These are phyloP conservation scores for Zosterops borbonicus DNA, from an alignment of 2,113 vertebrate species.

Conservation along the genomic window DNA sequence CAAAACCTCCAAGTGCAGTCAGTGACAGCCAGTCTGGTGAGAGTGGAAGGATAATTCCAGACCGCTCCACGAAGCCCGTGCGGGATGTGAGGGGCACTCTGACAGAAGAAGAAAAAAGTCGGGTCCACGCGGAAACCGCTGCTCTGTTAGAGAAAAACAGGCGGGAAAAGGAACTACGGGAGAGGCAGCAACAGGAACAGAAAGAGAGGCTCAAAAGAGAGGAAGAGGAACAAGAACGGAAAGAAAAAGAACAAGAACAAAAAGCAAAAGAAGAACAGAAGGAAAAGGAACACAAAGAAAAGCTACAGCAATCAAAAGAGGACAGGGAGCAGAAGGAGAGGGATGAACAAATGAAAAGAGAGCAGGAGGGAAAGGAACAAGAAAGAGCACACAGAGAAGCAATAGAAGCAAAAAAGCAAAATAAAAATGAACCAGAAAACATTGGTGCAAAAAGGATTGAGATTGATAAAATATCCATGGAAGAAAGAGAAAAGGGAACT, in stretches of 20 bases:
- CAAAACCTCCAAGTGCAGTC: conserved; percentile 65
- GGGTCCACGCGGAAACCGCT: conserved; percentile 76
- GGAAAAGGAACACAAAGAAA: conserved; percentile 64
- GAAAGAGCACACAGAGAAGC: conserved; percentile 58
- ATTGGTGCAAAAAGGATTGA: conserved; percentile 66
- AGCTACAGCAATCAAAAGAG: conserved; percentile 65
- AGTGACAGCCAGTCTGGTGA: conserved; percentile 67
- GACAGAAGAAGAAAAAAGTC: conserved; percentile 83
- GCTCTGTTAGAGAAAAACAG: conserved; percentile 79
- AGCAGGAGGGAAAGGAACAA: conserved; percentile 67
- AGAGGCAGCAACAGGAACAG: conserved; percentile 72
- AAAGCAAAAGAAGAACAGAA: conserved; percentile 69
- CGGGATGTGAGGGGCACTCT: conserved; percentile 40
- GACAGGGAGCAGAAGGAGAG: conserved; percentile 70
- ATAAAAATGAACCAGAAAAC: conserved; percentile 61
- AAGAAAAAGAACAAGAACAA: conserved; percentile 67
- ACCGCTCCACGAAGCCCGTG: conserved; percentile 85
- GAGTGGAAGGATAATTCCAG: conserved; percentile 79
- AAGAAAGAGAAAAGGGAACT: conserved; percentile 69
- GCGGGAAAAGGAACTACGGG: conserved; percentile 79
- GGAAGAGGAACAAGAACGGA: conserved; percentile 63
- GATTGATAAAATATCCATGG: conserved; percentile 54
- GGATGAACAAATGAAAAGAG: conserved; percentile 65
- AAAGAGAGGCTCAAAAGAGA: conserved; percentile 67
- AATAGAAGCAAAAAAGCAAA: conserved; percentile 67